phyloP scores from a whole-genome alignment of 1,140 invertebrate species.

The Macrobrachium rosenbergii region DNA sequence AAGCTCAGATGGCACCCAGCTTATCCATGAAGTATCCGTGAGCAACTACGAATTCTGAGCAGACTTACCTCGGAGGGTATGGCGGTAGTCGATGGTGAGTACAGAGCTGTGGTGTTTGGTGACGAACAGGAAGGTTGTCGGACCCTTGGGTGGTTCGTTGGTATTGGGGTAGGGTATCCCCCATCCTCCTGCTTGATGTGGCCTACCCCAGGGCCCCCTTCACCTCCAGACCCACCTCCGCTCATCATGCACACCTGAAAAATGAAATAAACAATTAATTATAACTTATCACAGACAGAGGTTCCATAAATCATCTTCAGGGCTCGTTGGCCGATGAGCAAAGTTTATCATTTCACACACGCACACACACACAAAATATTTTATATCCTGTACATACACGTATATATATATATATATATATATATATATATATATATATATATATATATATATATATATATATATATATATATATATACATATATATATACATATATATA shows the following conservation, averaged over 20 bases:
- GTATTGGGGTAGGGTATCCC: constrained; percentile 33
- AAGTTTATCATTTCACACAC: background rate
- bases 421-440: background rate
- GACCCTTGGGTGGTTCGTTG: constrained; percentile 30
- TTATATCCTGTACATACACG: background rate
- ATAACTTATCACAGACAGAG: background rate
- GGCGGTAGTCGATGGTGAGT: constrained; percentile 50
- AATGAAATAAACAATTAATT: background rate
- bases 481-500: constrained; percentile 10
- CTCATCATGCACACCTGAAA: constrained; percentile 58
- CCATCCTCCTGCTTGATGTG: constrained; percentile 59
- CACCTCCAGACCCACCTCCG: constrained; percentile 37
- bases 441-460: too few species aligned
- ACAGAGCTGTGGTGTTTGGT: constrained; percentile 48
- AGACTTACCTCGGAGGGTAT: constrained; percentile 49
- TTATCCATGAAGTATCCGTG: too few species aligned
- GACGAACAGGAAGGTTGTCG: constrained; percentile 37
- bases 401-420: background rate
- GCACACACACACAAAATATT: too few species aligned
- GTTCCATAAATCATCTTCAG: too few species aligned
- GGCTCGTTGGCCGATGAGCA: background rate
- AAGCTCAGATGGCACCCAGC: too few species aligned
- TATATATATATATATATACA: background rate
- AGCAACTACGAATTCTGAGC: background rate
- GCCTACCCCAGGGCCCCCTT: constrained; percentile 50